Conservation (phyloP, 2,113 vertebrate species). For the Epinephelus moara region DNA sequence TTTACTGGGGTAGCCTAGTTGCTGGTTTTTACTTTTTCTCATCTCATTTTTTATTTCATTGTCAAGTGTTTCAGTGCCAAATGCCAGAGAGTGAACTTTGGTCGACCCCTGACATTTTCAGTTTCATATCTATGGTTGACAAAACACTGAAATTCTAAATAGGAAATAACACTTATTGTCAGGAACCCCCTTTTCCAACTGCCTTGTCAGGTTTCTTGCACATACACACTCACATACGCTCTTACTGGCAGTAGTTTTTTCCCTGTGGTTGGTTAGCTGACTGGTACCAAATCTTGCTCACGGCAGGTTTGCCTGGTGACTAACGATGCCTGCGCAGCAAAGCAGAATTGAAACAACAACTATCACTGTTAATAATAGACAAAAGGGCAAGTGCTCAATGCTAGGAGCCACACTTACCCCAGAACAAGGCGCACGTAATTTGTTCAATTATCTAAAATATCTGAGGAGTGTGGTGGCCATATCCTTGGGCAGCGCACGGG, state of each 20-base stretch:
- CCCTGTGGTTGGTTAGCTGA: constrained; percentile 32
- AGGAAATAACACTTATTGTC: background rate
- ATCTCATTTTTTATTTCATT: background rate
- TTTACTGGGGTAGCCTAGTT: background rate
- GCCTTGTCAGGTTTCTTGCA: constrained; percentile 7
- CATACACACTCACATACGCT: constrained; percentile 13
- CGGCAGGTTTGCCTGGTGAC: constrained; percentile 59
- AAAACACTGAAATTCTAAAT: background rate
- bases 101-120: constrained; percentile 18
- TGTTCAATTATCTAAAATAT: constrained; percentile 81
- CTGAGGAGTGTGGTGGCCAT: constrained; percentile 64
- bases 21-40: background rate
- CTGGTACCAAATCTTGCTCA: constrained; percentile 52
- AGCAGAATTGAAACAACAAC: constrained; percentile 56
- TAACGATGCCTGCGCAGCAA: constrained; percentile 65
- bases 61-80: background rate
- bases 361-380: constrained; percentile 69
- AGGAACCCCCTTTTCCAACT: background rate
- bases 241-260: background rate
- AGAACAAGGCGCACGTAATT: constrained; percentile 71
- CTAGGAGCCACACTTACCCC: constrained; percentile 72
- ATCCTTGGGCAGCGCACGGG: constrained; percentile 61
- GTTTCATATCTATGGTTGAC: background rate
- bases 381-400: constrained; percentile 56
- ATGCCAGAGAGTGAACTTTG: background rate